A percentile compares a stretch with the other conserved stretches of the same genome.
Evolutionary conservation across 1,140 invertebrate genomes (phyloP).

Genomic region (Odontomachus brunneus): DNA sequence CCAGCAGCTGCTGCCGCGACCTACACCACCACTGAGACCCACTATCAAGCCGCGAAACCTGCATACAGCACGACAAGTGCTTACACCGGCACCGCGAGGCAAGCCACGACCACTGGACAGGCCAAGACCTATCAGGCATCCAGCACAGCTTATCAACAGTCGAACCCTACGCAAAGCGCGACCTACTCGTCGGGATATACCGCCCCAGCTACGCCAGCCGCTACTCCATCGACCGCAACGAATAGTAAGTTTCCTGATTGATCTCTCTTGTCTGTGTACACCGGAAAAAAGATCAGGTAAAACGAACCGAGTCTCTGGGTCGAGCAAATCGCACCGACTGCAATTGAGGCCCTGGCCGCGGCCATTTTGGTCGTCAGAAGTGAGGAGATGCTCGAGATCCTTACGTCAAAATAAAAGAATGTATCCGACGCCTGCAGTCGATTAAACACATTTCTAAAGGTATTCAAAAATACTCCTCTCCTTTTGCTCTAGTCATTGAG

Average conservation of each 20-base stretch:
- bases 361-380: no score
- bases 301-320: no score
- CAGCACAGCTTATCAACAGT: conserved; percentile 83
- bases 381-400: no score
- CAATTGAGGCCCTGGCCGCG: no score
- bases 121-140: conserved; percentile 85
- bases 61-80: conserved; percentile 89
- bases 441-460: no score
- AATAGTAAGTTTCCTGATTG: conserved; percentile 82
- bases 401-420: no score
- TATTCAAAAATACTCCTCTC: no score
- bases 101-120: conserved; percentile 86
- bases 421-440: no score
- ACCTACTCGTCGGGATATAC: conserved; percentile 84
- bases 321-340: no score
- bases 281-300: no score
- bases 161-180: conserved; percentile 83
- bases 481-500: no score
- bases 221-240: conserved; percentile 84
- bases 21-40: conserved; percentile 90
- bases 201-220: conserved; percentile 87
- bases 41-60: conserved; percentile 86
- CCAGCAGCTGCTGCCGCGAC: conserved; percentile 89
- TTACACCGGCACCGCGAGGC: conserved; percentile 87
- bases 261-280: not conserved